Conservation (phyloP, 2,888 invertebrate genomes). For the Idaea biselata region DNA sequence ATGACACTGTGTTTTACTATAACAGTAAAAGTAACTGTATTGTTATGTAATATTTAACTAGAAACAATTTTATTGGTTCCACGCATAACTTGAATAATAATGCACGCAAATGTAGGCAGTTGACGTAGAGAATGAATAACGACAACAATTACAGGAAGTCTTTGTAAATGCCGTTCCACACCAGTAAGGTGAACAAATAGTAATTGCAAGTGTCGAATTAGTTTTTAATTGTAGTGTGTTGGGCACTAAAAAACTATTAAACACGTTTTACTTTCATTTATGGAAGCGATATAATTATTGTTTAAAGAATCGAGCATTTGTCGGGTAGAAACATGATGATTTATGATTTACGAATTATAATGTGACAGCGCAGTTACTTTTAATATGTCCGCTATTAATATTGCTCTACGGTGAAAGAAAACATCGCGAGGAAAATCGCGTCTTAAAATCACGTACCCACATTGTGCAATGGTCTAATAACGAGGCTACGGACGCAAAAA, state of each 20-base stretch:
- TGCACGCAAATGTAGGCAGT: conserved; percentile 31
- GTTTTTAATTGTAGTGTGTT: conserved; percentile 7
- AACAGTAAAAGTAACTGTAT: not conserved
- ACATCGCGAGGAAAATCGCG: too few species aligned
- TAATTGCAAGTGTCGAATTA: conserved; percentile 37
- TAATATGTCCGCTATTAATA: too few species aligned
- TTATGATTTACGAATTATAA: too few species aligned
- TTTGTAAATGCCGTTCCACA: conserved; percentile 42
- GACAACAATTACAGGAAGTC: conserved; percentile 49
- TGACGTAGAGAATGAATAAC: conserved; percentile 41
- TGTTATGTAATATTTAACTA: not conserved
- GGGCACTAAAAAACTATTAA: not conserved
- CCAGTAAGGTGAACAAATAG: conserved; percentile 32
- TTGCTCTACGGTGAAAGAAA: too few species aligned
- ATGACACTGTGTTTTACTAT: not conserved
- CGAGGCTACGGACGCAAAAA: too few species aligned
- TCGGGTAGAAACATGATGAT: too few species aligned
- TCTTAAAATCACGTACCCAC: too few species aligned
- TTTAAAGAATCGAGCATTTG: too few species aligned
- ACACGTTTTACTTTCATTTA: not conserved
- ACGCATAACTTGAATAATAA: conserved; percentile 23
- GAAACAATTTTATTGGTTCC: conserved; percentile 3
- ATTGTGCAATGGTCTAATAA: too few species aligned
- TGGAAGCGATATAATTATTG: not conserved
- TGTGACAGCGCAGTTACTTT: too few species aligned